Evolutionary conservation across 2,888 invertebrate genomes (phyloP).

Genomic region (Sthenelais limicola): DNA sequence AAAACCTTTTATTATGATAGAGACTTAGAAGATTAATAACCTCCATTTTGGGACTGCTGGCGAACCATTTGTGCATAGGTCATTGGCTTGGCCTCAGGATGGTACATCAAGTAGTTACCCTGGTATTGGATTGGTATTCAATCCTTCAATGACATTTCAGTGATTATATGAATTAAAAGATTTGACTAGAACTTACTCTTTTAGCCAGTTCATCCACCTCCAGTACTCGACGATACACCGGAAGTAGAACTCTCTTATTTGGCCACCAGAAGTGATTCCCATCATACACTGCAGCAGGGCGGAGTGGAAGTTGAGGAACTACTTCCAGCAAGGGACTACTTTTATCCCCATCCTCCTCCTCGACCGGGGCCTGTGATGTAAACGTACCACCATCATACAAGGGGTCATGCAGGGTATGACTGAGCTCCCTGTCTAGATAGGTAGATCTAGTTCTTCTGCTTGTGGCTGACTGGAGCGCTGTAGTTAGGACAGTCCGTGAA

Average conservation of each 20-base stretch:
- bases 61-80: too few relatives aligned
- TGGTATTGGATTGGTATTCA: too few relatives aligned
- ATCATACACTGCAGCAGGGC: slow-evolving; percentile 14
- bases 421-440: not conserved
- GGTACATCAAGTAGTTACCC: too few relatives aligned
- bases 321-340: not conserved
- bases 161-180: not conserved
- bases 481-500: not conserved
- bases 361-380: not conserved
- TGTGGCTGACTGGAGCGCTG: not conserved
- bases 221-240: not conserved
- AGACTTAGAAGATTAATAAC: too few relatives aligned
- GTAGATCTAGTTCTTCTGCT: slow-evolving; percentile 2
- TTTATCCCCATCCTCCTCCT: not conserved
- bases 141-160: too few relatives aligned
- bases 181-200: too few relatives aligned
- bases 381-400: not conserved
- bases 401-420: not conserved
- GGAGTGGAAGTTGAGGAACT: not conserved
- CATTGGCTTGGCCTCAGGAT: too few relatives aligned
- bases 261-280: slow-evolving; percentile 35
- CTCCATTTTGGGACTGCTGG: too few relatives aligned
- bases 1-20: too few relatives aligned
- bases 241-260: slow-evolving; percentile 12
- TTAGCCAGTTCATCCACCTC: not conserved